These are phyloP conservation scores for Clinocottus analis DNA, from an alignment of 2,113 vertebrate genomes.

Conservation along the genomic window DNA sequence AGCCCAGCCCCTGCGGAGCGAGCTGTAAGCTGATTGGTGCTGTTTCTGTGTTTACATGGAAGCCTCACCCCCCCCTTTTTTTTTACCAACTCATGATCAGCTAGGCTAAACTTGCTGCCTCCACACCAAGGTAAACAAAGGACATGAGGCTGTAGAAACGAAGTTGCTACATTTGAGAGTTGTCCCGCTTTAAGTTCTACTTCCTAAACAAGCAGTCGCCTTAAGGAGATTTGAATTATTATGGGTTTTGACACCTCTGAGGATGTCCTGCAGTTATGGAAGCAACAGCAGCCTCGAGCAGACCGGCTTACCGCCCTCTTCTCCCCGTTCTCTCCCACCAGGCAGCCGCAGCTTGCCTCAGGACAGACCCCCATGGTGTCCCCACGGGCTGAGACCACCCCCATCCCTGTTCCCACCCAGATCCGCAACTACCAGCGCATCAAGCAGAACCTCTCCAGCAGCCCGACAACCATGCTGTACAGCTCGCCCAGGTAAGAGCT, in stretches of 20 bases:
- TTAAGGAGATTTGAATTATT: background rate
- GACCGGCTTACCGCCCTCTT: slow-evolving; percentile 42
- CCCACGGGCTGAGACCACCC: slow-evolving; percentile 90
- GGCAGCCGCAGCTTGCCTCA: slow-evolving; percentile 84
- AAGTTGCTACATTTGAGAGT: background rate
- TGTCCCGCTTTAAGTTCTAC: background rate
- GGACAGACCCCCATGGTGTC: slow-evolving; percentile 85
- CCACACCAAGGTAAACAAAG: slow-evolving; percentile 53
- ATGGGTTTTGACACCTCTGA: slow-evolving; percentile 48
- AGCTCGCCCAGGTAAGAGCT: slow-evolving; percentile 91
- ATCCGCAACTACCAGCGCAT: slow-evolving; percentile 97
- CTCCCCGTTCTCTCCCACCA: slow-evolving; percentile 63
- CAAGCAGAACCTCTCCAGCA: slow-evolving; percentile 94
- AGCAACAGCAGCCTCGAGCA: slow-evolving; percentile 14
- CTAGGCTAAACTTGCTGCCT: slow-evolving; percentile 41
- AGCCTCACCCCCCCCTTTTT: slow-evolving; percentile 50
- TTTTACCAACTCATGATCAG: slow-evolving; percentile 22
- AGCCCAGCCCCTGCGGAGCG: slow-evolving; percentile 22
- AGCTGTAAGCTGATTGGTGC: slow-evolving; percentile 67
- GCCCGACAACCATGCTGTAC: slow-evolving; percentile 86
- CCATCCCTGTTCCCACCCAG: slow-evolving; percentile 96
- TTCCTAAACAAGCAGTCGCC: background rate
- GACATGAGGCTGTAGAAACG: background rate
- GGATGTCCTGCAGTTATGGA: slow-evolving; percentile 43
- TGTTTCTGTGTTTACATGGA: slow-evolving; percentile 73